These are phyloP conservation scores for Alectura lathami DNA, from an alignment of 2,113 vertebrate species.

Conservation along the genomic window DNA sequence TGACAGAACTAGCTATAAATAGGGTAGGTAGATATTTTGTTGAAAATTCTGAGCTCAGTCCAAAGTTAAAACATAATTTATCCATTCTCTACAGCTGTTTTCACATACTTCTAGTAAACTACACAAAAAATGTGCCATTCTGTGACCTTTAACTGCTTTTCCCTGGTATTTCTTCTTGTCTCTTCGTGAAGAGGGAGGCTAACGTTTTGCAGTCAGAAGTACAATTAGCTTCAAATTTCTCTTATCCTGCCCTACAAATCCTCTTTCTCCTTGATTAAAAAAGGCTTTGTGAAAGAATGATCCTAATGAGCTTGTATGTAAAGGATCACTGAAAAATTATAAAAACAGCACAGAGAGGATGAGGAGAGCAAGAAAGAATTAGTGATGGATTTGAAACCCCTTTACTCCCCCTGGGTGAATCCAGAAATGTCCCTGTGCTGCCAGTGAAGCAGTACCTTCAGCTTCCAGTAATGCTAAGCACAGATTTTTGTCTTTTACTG, in stretches of 20 bases:
- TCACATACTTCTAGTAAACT: constrained; percentile 36
- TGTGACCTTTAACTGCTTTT: constrained; percentile 38
- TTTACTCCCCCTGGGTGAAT: neutral
- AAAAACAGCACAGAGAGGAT: neutral
- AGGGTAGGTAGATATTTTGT: constrained; percentile 18
- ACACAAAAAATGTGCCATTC: constrained; percentile 23
- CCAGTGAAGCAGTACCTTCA: neutral
- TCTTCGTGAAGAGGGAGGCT: constrained; percentile 25
- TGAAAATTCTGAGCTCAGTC: constrained; percentile 31
- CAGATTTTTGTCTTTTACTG: neutral
- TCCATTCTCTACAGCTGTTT: constrained; percentile 24
- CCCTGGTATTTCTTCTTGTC: constrained; percentile 51
- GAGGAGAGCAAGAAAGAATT: neutral
- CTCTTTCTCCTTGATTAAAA: neutral
- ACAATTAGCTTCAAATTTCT: neutral
- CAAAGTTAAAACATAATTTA: constrained; percentile 47
- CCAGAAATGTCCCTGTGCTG: neutral
- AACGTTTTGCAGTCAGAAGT: neutral
- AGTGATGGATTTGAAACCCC: neutral
- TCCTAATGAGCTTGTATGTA: neutral
- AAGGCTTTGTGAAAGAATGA: neutral
- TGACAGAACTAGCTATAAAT: constrained; percentile 43
- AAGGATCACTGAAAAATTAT: neutral
- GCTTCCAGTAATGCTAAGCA: neutral
- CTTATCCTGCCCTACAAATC: neutral